These are phyloP conservation scores for Chymomyza amoena DNA, from an alignment of 2,888 invertebrate genomes.

Conservation along the genomic window DNA sequence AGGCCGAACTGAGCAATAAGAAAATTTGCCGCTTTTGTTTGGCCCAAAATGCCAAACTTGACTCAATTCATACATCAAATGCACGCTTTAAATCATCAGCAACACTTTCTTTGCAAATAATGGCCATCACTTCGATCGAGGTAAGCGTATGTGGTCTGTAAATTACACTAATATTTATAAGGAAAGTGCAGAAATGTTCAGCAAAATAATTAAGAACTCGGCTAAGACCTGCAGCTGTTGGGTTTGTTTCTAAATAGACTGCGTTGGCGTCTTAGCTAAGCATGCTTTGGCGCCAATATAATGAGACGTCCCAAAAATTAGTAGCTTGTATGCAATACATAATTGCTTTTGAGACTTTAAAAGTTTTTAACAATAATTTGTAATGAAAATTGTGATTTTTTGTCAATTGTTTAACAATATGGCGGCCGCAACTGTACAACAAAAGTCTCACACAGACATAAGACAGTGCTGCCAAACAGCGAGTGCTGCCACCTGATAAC, in stretches of 20 bases:
- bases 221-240: slow-evolving; percentile 44
- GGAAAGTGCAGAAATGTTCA: not conserved
- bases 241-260: slow-evolving; percentile 70
- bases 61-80: slow-evolving; percentile 83
- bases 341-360: not conserved
- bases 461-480: not conserved
- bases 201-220: slow-evolving; percentile 29
- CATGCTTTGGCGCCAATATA: slow-evolving; percentile 15
- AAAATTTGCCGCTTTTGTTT: slow-evolving; percentile 88
- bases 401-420: slow-evolving; percentile 33
- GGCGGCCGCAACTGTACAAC: slow-evolving; percentile 45
- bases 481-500: slow-evolving; percentile 35
- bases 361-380: not conserved
- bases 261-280: slow-evolving; percentile 64
- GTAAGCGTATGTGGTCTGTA: slow-evolving; percentile 79
- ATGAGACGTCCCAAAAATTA: not conserved
- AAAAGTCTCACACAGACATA: slow-evolving; percentile 25
- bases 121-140: slow-evolving; percentile 88
- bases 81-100: slow-evolving; percentile 82
- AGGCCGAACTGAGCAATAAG: slow-evolving; percentile 81
- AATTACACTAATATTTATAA: slow-evolving; percentile 38
- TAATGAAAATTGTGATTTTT: not conserved
- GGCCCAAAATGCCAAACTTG: slow-evolving; percentile 82
- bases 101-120: slow-evolving; percentile 86
- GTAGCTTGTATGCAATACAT: not conserved